phyloP scores from a whole-genome alignment of 2,888 invertebrate genomes.

The Drosophila ustulata region DNA sequence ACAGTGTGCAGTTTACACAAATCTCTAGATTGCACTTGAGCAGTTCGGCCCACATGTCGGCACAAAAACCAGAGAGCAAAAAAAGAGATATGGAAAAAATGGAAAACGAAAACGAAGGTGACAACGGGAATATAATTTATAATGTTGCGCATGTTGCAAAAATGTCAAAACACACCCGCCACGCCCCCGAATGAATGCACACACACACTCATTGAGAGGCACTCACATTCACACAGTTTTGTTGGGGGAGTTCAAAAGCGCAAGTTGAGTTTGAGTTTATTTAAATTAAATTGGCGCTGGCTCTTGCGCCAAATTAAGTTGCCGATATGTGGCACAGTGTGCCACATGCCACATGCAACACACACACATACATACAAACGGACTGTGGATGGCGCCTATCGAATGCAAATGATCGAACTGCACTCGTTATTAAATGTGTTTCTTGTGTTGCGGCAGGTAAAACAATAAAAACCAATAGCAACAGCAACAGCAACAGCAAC shows the following conservation, averaged over 20 bases:
- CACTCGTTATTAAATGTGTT: constrained; percentile 69
- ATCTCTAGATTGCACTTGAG: constrained; percentile 78
- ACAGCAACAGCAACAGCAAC: constrained; percentile 34
- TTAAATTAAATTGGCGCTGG: constrained; percentile 67
- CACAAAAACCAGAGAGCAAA: constrained; percentile 9
- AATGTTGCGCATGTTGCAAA: constrained; percentile 72
- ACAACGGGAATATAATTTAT: constrained; percentile 78
- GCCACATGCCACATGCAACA: constrained; percentile 52
- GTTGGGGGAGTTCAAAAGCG: constrained; percentile 69
- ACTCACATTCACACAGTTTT: constrained; percentile 6
- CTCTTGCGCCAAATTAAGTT: constrained; percentile 71
- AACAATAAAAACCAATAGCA: constrained; percentile 51
- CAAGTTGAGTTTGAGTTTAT: constrained; percentile 61
- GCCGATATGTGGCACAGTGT: constrained; percentile 58
- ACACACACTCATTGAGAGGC: constrained; percentile 25
- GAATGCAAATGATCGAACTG: constrained; percentile 75
- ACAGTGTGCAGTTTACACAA: not conserved
- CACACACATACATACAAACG: constrained; percentile 4
- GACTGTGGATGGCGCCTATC: constrained; percentile 63
- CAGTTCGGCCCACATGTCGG: constrained; percentile 65
- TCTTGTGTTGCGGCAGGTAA: constrained; percentile 51
- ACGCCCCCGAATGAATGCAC: constrained; percentile 60
- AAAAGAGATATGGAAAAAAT: not conserved
- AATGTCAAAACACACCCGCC: constrained; percentile 69
- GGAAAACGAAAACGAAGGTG: constrained; percentile 66